Percentiles rank a stretch among this genome's conserved stretches.
Evolutionary conservation across 2,888 invertebrate species (phyloP).

Genomic region (Rhaphigaster nebulosa): DNA sequence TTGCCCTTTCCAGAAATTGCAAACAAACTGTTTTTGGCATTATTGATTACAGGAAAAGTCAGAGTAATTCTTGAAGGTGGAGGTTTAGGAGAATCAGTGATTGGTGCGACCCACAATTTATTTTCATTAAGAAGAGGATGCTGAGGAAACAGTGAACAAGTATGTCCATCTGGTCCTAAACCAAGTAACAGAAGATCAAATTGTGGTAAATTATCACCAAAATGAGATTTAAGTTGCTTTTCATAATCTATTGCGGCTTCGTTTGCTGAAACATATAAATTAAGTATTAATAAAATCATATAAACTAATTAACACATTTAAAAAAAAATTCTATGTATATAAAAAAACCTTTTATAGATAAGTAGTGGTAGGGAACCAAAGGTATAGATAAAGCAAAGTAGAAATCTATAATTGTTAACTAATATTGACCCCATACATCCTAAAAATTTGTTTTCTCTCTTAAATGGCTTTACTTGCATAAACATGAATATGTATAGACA

Average conservation of each 20-base stretch:
- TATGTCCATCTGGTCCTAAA: constrained; percentile 98
- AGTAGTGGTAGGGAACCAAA: too few relatives aligned
- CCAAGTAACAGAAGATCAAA: constrained; percentile 94
- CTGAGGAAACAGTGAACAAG: constrained; percentile 94
- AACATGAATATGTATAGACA: too few relatives aligned
- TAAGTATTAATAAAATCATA: neutral
- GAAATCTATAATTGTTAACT: too few relatives aligned
- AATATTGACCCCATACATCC: too few relatives aligned
- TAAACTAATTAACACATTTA: neutral
- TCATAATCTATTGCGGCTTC: constrained; percentile 84
- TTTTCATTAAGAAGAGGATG: constrained; percentile 78
- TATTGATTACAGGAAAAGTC: constrained; percentile 91
- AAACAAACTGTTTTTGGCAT: constrained; percentile 86
- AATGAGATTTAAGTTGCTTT: constrained; percentile 76
- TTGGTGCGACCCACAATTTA: constrained; percentile 81
- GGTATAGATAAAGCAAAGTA: too few relatives aligned
- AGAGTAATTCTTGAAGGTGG: constrained; percentile 92
- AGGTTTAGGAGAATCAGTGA: constrained; percentile 96
- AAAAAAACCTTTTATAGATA: too few relatives aligned
- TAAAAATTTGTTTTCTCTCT: too few relatives aligned
- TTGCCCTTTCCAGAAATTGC: constrained; percentile 88
- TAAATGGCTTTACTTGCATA: too few relatives aligned
- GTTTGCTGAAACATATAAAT: constrained; percentile 72
- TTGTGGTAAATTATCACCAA: constrained; percentile 73
- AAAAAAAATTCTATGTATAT: too few relatives aligned